phyloP scores from a whole-genome alignment of 2,797 vertebrate genomes.

The Pseudochromis fuscus region DNA sequence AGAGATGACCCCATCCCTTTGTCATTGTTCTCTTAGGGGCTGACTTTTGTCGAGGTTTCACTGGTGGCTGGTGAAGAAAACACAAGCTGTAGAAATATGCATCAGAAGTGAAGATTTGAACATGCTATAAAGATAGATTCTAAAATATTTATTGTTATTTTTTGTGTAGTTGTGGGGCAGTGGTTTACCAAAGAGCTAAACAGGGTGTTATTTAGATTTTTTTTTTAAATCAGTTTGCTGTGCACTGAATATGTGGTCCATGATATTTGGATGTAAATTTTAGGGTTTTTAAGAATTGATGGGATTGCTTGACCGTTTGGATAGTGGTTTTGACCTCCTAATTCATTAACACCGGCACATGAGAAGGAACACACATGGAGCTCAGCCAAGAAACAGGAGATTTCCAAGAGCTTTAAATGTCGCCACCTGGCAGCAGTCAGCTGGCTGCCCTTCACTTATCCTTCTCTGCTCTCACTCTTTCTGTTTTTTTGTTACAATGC shows the following conservation, averaged over 20 bases:
- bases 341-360: constrained; percentile 21
- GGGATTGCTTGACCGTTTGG: no score
- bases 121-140: no score
- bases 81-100: constrained; percentile 1
- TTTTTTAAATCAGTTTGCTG: constrained; percentile 16
- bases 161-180: background rate
- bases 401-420: constrained; percentile 67
- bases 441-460: constrained; percentile 46
- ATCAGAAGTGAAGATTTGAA: background rate
- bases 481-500: constrained; percentile 1
- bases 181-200: constrained; percentile 33
- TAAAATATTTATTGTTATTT: background rate
- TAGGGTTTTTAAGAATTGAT: background rate
- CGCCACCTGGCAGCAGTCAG: constrained; percentile 58
- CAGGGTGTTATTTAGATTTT: constrained; percentile 9
- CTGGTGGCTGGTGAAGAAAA: constrained; percentile 10
- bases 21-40: constrained; percentile 24
- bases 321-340: constrained; percentile 11
- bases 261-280: constrained; percentile 2
- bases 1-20: constrained; percentile 29
- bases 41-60: constrained; percentile 30
- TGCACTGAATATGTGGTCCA: constrained; percentile 21
- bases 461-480: constrained; percentile 28
- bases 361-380: constrained; percentile 4
- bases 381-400: constrained; percentile 53